These are phyloP conservation scores for Agrilus planipennis DNA, from an alignment of 1,140 invertebrate genomes.

Conservation along the genomic window DNA sequence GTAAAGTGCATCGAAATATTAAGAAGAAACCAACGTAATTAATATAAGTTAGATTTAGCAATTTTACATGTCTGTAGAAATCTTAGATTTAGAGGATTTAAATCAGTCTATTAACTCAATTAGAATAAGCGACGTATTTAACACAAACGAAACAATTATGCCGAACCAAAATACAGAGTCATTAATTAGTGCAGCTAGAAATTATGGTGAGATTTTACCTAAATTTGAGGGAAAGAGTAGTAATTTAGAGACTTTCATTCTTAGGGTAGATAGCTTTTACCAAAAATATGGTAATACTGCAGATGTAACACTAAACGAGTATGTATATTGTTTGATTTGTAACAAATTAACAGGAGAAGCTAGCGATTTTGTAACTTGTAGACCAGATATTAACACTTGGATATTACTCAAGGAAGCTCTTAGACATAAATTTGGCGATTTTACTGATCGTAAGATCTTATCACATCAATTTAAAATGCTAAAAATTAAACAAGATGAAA, in stretches of 20 bases:
- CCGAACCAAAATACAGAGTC: neutral
- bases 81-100: no score
- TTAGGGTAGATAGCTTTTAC: slow-evolving; percentile 1
- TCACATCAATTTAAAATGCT: slow-evolving; percentile 3
- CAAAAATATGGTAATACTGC: neutral
- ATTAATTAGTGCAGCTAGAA: neutral
- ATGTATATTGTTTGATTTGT: slow-evolving; percentile 1
- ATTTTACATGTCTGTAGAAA: no score
- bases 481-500: neutral
- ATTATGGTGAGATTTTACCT: slow-evolving; percentile 1
- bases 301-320: slow-evolving; percentile 2
- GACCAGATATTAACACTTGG: slow-evolving; percentile 2
- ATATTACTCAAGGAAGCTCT: neutral
- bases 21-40: no score
- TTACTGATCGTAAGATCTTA: neutral
- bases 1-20: no score
- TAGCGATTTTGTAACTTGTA: slow-evolving; percentile 1
- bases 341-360: slow-evolving; percentile 1
- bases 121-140: no score
- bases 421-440: slow-evolving; percentile 4
- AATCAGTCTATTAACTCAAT: no score
- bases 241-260: slow-evolving; percentile 4
- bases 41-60: no score
- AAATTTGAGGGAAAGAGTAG: neutral
- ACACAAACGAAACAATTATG: no score